A percentile compares a stretch with the other conserved stretches of the same genome.
These are phyloP conservation scores for Drosophila nigromelanica DNA, from an alignment of 1,140 invertebrate genomes.

Conservation along the genomic window DNA sequence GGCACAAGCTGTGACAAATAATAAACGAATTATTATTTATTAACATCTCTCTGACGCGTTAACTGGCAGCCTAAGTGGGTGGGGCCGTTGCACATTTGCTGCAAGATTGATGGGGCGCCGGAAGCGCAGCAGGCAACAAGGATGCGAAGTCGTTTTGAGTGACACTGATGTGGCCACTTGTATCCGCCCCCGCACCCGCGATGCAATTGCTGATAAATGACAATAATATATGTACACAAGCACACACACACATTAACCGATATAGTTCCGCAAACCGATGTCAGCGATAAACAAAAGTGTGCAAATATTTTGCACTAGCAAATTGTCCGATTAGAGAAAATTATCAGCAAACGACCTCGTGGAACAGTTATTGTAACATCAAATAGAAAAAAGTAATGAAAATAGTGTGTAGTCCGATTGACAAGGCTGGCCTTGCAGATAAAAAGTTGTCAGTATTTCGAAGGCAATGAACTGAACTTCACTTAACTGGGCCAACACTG, in stretches of 20 bases:
- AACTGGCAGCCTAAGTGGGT: conserved; percentile 27
- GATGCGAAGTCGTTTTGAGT: conserved; percentile 52
- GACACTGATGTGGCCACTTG: conserved; percentile 57
- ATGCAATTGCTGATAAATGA: conserved; percentile 60
- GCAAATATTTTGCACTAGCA: conserved; percentile 43
- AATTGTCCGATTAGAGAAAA: conserved; percentile 67
- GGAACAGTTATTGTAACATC: conserved; percentile 40
- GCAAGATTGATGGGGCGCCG: conserved; percentile 71
- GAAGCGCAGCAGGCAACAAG: conserved; percentile 54
- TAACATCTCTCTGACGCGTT: conserved; percentile 25
- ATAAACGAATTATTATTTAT: conserved; percentile 9
- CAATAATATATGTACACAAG: conserved; percentile 35
- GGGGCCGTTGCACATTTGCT: conserved; percentile 34
- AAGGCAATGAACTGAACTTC: neutral
- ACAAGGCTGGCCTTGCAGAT: conserved; percentile 17
- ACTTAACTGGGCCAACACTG: conserved; percentile 1
- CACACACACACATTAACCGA: neutral
- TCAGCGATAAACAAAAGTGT: conserved; percentile 52
- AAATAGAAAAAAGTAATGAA: conserved; percentile 45
- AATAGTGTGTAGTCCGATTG: conserved; percentile 49
- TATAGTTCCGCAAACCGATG: conserved; percentile 67
- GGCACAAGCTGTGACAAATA: conserved; percentile 12
- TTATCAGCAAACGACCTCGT: conserved; percentile 64
- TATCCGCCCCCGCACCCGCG: conserved; percentile 15
- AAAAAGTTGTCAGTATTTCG: neutral